A percentile compares a stretch with the other conserved stretches of the same genome.
These are phyloP conservation scores for Alces alces DNA, from an alignment of 2,113 vertebrate genomes.

Conservation along the genomic window DNA sequence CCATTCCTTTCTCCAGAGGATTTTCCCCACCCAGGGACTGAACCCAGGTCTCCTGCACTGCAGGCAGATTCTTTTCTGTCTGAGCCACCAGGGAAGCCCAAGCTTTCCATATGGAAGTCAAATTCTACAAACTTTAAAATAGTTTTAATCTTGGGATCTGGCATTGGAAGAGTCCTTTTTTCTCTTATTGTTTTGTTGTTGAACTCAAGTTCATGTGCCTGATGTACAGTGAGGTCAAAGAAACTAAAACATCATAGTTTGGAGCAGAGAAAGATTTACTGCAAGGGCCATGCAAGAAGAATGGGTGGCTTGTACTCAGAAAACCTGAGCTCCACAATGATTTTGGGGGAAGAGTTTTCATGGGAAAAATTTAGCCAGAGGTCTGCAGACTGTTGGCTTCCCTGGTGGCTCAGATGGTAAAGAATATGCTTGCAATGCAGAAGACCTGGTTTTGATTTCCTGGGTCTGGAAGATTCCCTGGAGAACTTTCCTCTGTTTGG, in stretches of 20 bases:
- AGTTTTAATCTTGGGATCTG: neutral
- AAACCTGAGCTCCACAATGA: neutral
- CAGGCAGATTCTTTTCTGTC: neutral
- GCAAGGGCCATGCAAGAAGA: neutral
- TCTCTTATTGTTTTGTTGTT: neutral
- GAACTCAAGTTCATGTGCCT: neutral
- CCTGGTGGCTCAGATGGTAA: neutral
- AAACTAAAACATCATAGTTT: neutral
- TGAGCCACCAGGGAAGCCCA: neutral
- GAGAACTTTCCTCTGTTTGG: neutral
- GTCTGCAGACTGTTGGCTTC: neutral
- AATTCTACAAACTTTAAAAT: neutral
- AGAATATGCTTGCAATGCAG: neutral
- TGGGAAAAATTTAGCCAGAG: accelerated
- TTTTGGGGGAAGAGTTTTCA: neutral
- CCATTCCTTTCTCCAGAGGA: neutral
- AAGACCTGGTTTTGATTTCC: neutral
- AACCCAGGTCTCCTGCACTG: neutral
- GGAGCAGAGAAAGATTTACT: neutral
- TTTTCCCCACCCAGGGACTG: neutral
- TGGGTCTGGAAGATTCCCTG: neutral
- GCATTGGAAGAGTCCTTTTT: neutral
- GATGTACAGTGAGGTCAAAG: neutral
- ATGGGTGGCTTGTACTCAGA: neutral
- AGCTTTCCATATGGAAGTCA: neutral